A percentile compares a stretch with the other conserved stretches of the same genome.
Evolutionary conservation across 2,113 vertebrate species (phyloP).

Genomic region (Dicentrarchus labrax): DNA sequence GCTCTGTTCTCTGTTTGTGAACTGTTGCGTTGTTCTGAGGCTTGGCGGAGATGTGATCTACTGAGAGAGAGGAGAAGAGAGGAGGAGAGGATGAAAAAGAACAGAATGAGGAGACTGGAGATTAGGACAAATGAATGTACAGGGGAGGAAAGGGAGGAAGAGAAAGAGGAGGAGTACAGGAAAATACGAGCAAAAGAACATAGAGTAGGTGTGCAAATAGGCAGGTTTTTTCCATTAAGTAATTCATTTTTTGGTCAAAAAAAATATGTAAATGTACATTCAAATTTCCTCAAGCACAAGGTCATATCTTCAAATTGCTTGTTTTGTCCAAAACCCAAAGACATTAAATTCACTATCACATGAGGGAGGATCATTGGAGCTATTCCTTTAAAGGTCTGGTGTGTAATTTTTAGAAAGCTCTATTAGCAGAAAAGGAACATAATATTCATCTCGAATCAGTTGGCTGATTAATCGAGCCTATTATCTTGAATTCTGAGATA

Average conservation of each 20-base stretch:
- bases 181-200: neutral
- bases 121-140: slow-evolving; percentile 19
- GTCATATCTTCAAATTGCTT: neutral
- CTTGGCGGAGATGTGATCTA: slow-evolving; percentile 29
- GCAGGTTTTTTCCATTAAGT: neutral
- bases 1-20: slow-evolving; percentile 12
- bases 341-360: neutral
- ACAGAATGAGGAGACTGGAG: neutral
- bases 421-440: too few relatives aligned
- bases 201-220: neutral
- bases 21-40: slow-evolving; percentile 30
- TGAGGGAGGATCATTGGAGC: too few relatives aligned
- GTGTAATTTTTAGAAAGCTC: too few relatives aligned
- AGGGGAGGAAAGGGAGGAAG: neutral
- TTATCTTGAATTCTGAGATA: too few relatives aligned
- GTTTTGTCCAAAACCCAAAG: neutral
- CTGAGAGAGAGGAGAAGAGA: neutral
- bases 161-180: neutral
- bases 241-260: neutral
- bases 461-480: too few relatives aligned
- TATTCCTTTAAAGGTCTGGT: too few relatives aligned
- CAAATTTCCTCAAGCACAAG: neutral
- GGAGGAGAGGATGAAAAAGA: slow-evolving; percentile 5
- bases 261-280: neutral
- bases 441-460: too few relatives aligned